Conservation (phyloP, 2,113 vertebrate genomes). For the Tenebrosternarchus preto region DNA sequence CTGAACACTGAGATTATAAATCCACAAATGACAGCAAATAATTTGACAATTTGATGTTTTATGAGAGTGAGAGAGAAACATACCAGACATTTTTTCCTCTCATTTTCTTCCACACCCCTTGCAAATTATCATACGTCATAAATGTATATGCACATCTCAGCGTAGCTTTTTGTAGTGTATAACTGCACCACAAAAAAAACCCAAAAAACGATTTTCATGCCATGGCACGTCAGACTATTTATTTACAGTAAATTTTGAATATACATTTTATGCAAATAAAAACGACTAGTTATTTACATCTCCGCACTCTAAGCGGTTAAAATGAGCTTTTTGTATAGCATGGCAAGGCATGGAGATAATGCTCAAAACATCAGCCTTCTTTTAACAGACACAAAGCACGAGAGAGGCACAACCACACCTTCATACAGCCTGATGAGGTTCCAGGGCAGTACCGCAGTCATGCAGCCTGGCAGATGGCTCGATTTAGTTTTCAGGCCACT, state of each 20-base stretch:
- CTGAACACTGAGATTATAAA: too few species aligned
- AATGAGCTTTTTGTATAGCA: background rate
- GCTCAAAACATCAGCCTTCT: background rate
- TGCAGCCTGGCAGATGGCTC: constrained; percentile 64
- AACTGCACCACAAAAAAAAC: background rate
- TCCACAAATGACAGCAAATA: too few species aligned
- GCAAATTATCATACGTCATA: background rate
- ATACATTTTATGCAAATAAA: too few species aligned
- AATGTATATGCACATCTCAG: background rate
- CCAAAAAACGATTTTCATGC: background rate
- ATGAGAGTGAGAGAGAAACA: background rate
- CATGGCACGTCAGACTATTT: background rate
- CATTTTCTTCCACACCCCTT: background rate
- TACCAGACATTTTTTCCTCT: background rate
- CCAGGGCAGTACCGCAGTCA: constrained; percentile 50
- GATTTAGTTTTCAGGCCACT: constrained; percentile 71
- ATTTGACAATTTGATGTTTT: too few species aligned
- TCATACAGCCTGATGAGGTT: constrained; percentile 57
- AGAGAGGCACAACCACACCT: constrained; percentile 60
- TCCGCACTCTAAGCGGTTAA: background rate
- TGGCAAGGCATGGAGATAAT: background rate
- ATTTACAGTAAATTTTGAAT: background rate
- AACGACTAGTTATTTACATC: background rate
- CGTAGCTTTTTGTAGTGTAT: background rate
- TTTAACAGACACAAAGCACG: constrained; percentile 40